Evolutionary conservation across 2,888 invertebrate genomes (phyloP), one percentile per base, ranked within the genome.

Genomic region (Meteorus cinctellus): DNA sequence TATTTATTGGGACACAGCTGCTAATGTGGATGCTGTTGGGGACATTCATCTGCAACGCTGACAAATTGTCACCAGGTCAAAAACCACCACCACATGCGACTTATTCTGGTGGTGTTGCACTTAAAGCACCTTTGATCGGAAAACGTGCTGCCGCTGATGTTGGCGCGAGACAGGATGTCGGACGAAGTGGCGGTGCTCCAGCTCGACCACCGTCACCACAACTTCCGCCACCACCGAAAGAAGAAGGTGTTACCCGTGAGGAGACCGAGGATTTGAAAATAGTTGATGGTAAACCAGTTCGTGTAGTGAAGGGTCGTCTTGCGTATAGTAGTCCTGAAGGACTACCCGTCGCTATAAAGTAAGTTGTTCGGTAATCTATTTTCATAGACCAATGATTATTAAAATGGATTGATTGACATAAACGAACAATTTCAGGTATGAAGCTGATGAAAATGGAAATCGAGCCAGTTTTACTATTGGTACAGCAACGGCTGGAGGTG

Each of bases 381-480:
- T 34, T 8, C 34, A 34, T 34, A 0, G 5, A 34, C 8, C 1
- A 34, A 27, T 12, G 12, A 41, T 19, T 41, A 68, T 29, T 8
- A 2, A 34, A 5, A 8, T 24, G 16, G 10, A 36, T 29, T 66
- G 34, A 36, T 59, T 62, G 3, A 24, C 8, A 8, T 75, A 10
- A 14, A 45, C 19, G 51, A 41, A 41, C 45, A 4, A 41, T n/a
- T 69, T 0, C 79, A 89, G 89, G 75, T 89, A 89, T 76, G 83
- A 80, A 71, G 88, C 89, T 2, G 89, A 89, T 60, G 89, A 89
- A 73, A 89, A 89, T 73, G 89, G 89, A 10, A 88, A 87, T 48
- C 79, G 83, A 67, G 89, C 89, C 12, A 88, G 89, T 75, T 89
- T 89, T 76, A 85, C 83, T n/a, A 83, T 83, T 8, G 83, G 82